phyloP scores from a whole-genome alignment of 2,888 invertebrate genomes.

The Drosophila infuscata region DNA sequence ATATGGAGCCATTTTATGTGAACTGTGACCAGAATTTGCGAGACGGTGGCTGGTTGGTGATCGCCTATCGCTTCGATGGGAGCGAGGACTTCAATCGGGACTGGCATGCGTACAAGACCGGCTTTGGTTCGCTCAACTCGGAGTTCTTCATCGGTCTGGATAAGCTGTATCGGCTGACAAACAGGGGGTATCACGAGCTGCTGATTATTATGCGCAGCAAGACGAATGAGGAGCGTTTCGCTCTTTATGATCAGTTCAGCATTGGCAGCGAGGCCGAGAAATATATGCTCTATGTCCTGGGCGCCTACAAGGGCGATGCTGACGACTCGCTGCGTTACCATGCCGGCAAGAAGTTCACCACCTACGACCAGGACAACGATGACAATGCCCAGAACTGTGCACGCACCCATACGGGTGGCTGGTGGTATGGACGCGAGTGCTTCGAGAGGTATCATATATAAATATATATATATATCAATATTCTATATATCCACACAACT shows the following conservation, averaged over 20 bases:
- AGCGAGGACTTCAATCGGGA: constrained; percentile 51
- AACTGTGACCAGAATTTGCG: constrained; percentile 57
- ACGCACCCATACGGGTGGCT: constrained; percentile 58
- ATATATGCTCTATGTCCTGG: constrained; percentile 58
- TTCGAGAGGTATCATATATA: constrained; percentile 48
- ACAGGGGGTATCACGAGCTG: constrained; percentile 46
- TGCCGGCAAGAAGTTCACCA: constrained; percentile 69
- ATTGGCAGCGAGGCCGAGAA: constrained; percentile 62
- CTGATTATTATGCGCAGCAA: constrained; percentile 49
- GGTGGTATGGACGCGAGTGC: constrained; percentile 71
- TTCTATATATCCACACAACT: background rate
- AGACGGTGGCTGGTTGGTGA: constrained; percentile 66
- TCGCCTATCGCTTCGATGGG: constrained; percentile 64
- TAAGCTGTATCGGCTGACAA: constrained; percentile 57
- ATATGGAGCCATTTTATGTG: constrained; percentile 59
- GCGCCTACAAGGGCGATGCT: constrained; percentile 57
- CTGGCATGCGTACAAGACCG: constrained; percentile 62
- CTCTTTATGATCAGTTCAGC: constrained; percentile 58
- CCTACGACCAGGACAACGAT: constrained; percentile 71
- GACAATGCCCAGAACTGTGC: constrained; percentile 70
- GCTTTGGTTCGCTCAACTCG: constrained; percentile 54
- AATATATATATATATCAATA: background rate
- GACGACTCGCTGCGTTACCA: constrained; percentile 64
- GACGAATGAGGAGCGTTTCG: constrained; percentile 50
- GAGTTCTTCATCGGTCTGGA: constrained; percentile 73